Conservation (phyloP, 2,888 invertebrate genomes). For the Tetramorium bicarinatum region DNA sequence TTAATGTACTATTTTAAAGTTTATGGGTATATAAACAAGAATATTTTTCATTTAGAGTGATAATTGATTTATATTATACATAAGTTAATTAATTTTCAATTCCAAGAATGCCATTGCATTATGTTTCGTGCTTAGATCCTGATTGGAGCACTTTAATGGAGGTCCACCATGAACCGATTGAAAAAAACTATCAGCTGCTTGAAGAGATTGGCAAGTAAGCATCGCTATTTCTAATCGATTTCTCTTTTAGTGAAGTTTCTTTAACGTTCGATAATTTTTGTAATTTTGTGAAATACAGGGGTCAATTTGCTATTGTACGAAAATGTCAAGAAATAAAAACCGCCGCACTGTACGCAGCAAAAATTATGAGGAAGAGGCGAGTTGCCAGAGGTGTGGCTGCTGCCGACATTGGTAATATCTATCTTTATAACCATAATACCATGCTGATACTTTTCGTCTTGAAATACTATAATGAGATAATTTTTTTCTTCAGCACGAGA, state of each 20-base stretch:
- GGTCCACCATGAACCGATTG: constrained; percentile 87
- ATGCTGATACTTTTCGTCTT: neutral
- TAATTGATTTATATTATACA: neutral
- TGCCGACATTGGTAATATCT: constrained; percentile 87
- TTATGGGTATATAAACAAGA: neutral
- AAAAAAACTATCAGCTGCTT: constrained; percentile 87
- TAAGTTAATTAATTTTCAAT: constrained; percentile 14
- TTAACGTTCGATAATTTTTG: neutral
- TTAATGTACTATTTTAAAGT: neutral
- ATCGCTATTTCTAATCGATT: neutral
- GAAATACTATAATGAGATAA: constrained; percentile 11
- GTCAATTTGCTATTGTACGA: constrained; percentile 90
- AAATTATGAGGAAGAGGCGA: constrained; percentile 89
- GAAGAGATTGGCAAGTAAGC: constrained; percentile 88
- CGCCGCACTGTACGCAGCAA: constrained; percentile 88
- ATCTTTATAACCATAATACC: neutral
- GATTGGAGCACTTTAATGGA: constrained; percentile 86
- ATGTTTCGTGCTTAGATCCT: constrained; percentile 75
- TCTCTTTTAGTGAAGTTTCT: neutral
- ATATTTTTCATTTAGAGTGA: neutral
- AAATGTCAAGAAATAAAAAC: constrained; percentile 87
- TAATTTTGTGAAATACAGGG: constrained; percentile 86
- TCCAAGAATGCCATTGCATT: constrained; percentile 6
- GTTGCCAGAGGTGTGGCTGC: constrained; percentile 88
- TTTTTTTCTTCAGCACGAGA: constrained; percentile 85